phyloP scores from a whole-genome alignment of 2,888 invertebrate species.

The Diarsia rubi region DNA sequence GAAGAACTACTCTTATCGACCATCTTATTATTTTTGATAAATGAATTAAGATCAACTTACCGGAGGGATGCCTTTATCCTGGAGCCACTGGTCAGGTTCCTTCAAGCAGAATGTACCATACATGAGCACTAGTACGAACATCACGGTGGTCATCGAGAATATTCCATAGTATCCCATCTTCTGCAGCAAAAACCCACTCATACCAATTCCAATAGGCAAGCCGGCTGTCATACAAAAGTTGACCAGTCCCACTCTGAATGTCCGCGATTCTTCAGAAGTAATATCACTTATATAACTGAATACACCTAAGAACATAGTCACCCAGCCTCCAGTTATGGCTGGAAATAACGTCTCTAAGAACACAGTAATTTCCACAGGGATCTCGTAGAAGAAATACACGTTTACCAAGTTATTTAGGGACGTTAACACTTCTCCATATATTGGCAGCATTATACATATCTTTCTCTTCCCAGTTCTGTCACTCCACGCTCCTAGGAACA shows the following conservation, averaged over 20 bases:
- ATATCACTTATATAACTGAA: constrained; percentile 92
- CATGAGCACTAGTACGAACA: constrained; percentile 91
- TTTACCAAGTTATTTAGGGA: constrained; percentile 89
- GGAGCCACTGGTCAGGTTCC: constrained; percentile 90
- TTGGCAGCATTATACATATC: constrained; percentile 90
- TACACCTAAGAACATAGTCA: constrained; percentile 91
- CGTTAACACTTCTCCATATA: constrained; percentile 89
- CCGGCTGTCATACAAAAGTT: constrained; percentile 92
- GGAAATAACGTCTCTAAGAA: constrained; percentile 89
- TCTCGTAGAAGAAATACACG: constrained; percentile 91
- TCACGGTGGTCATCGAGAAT: constrained; percentile 80
- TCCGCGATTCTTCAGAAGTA: constrained; percentile 90
- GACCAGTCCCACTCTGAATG: constrained; percentile 91
- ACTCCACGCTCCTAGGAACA: constrained; percentile 92
- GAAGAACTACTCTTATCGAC: background rate
- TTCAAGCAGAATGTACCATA: constrained; percentile 94
- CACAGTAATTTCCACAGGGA: constrained; percentile 90
- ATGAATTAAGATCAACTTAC: constrained; percentile 74
- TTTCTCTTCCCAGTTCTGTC: constrained; percentile 91
- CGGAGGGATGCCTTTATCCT: constrained; percentile 78
- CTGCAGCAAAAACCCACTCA: constrained; percentile 88
- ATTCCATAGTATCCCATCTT: constrained; percentile 87
- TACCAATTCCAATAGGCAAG: constrained; percentile 89
- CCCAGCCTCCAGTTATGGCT: constrained; percentile 90
- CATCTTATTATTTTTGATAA: background rate